Evolutionary conservation across 2,113 vertebrate species (phyloP).

Genomic region (Trachemys scripta): DNA sequence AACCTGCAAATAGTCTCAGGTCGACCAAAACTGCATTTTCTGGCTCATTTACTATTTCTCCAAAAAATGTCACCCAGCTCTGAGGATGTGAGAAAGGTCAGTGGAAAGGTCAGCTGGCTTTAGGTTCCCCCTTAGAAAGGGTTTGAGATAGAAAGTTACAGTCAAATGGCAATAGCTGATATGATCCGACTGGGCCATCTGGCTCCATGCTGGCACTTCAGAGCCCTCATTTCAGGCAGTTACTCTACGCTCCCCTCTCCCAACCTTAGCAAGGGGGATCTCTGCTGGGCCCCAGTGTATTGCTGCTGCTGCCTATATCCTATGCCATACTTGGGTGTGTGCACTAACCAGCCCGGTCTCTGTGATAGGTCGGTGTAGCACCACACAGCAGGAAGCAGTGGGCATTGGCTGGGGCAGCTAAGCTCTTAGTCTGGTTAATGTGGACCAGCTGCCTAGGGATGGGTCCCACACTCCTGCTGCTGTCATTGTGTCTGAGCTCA

Average conservation of each 20-base stretch:
- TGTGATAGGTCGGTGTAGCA: neutral
- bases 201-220: neutral
- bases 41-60: too few species aligned
- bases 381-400: neutral
- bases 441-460: neutral
- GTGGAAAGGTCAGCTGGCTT: too few species aligned
- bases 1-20: too few species aligned
- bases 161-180: neutral
- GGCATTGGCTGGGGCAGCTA: neutral
- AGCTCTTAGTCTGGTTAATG: neutral
- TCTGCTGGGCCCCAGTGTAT: neutral
- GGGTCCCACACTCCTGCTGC: neutral
- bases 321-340: neutral
- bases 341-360: neutral
- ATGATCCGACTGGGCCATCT: neutral
- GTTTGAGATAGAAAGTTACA: neutral
- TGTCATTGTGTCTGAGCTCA: neutral
- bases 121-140: neutral
- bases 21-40: too few species aligned
- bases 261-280: neutral
- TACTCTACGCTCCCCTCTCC: neutral
- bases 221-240: neutral
- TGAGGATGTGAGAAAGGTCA: too few species aligned
- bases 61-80: too few species aligned
- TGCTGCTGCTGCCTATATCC: neutral